Evolutionary conservation across 2,888 invertebrate genomes (phyloP), one percentile per base, ranked within the genome.

Genomic region (Lysandra bellargus): DNA sequence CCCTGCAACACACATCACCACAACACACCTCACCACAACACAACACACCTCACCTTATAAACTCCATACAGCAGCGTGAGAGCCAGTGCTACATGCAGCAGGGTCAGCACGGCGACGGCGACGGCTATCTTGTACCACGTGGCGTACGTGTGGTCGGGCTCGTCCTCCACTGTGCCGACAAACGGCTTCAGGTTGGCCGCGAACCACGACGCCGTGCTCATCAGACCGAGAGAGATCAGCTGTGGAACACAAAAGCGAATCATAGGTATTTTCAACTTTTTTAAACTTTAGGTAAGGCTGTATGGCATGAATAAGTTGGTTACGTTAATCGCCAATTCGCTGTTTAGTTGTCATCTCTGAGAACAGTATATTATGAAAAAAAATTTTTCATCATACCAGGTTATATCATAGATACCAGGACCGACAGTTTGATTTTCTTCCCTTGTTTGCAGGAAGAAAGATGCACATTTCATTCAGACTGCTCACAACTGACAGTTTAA

Each of bases 41-140:
- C 14, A 69, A 0, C 7, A 33, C 7, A 44, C 44, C 61, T 78
- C 78, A 93, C 93, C 89, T 88, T 90, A 40, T 81, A 84, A 0
- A 85, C 86, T 0, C 89, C 90, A 80, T 82, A 80, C 5, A 93
- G 74, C 6, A 94, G 85, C 1, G 85, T 83, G n/a, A 79, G 0
- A 0, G 93, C 93, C 5, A 93, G 86, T 30, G 88, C 61, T 0
- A 90, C 85, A 79, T 93, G 93, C 12, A 87, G 87, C 0, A 85
- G 83, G 72, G 88, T 86, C 77, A 88, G 78, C 1, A 86, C 84
- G 0, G 90, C 87, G 53, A 87, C 83, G 17, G 82, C 80, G 44
- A 88, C 82, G 1, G 87, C 80, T 79, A 89, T 85, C 81, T 83
- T 84, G 86, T 87, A 88, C 87, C 85, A 87, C 9, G 84, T 83